Evolutionary conservation across 23 tunicate species (phyloP), one percentile per base, ranked within the genome.

Genomic region (Diplosoma virens): DNA sequence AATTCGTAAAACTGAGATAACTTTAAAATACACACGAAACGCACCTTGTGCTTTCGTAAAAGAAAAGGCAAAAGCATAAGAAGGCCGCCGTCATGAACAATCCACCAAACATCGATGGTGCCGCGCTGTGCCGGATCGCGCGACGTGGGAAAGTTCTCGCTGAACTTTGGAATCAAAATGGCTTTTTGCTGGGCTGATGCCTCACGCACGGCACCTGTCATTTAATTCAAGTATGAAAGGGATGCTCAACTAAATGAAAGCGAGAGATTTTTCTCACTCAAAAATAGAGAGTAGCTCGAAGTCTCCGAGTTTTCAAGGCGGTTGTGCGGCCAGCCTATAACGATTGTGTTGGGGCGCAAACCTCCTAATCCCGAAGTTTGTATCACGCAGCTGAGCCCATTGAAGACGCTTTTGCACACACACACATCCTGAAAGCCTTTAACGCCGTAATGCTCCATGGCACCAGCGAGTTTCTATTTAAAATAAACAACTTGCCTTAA

Each of bases 91-190:
- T 94, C 99, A 46, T 94, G 99, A 0, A 94, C 99, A 56, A 94
- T 77, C 99, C 99, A 94, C 99, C 99, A 94, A 11, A 94, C 99
- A 69, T 94, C 99, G 24, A 94, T 94, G 3, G 99, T 94, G 9
- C 98, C 98, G 25, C 69, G 85, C 75, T 71, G 78, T 0, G 82
- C 32, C 29, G 64, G 58, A 35, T 86, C 84, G 3, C 30, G 36
- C 21, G 81, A 66, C 0, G 33, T 66, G 0, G 99, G 99, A 64
- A 71, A 94, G 47, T 83, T 81, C 52, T 20, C 30, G 50, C 88
- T 67, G 75, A 88, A 89, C 76, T 94, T 94, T 18, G 91, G 95
- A 3, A 94, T 95, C 50, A 94, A 37, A 26, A 94, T 46, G 0
- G 95, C 90, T 20, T 87, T 59, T 33, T 94, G 92, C 5, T 78